phyloP scores from a whole-genome alignment of 2,113 vertebrate genomes.

The Seriola rivoliana region DNA sequence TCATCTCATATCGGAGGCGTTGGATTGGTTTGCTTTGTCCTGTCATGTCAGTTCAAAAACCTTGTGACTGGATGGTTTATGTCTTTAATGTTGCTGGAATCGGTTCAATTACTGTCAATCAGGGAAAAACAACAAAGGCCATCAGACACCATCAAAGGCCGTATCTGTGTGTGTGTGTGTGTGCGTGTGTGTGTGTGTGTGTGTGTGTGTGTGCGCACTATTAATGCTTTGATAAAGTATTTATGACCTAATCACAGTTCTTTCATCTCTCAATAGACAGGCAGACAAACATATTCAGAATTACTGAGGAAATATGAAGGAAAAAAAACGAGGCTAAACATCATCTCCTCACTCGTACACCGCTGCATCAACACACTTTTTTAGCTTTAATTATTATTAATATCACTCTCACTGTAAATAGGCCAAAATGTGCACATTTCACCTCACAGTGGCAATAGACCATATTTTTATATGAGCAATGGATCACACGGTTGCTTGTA shows the following conservation, averaged over 20 bases:
- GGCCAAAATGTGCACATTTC: constrained; percentile 18
- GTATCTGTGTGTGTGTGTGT: constrained; percentile 42
- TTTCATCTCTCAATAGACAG: constrained; percentile 69
- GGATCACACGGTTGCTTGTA: not conserved
- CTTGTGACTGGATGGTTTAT: constrained; percentile 59
- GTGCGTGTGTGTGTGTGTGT: constrained; percentile 1
- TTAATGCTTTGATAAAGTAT: constrained; percentile 77
- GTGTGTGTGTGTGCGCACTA: constrained; percentile 7
- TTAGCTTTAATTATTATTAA: not conserved
- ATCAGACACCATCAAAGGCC: constrained; percentile 68
- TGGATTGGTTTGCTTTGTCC: constrained; percentile 61
- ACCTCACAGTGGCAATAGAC: not conserved
- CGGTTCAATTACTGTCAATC: constrained; percentile 77
- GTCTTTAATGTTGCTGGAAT: constrained; percentile 76
- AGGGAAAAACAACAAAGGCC: constrained; percentile 73
- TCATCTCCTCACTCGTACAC: constrained; percentile 24
- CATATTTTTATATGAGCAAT: not conserved
- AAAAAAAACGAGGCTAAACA: constrained; percentile 31
- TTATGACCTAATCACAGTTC: constrained; percentile 67
- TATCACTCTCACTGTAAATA: not conserved
- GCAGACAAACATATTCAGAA: constrained; percentile 44
- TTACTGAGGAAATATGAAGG: constrained; percentile 24
- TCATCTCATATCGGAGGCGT: constrained; percentile 39
- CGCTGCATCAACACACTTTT: constrained; percentile 13
- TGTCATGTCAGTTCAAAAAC: constrained; percentile 65